phyloP scores from a whole-genome alignment of 2,888 invertebrate species.

The Andricus quercusramuli region DNA sequence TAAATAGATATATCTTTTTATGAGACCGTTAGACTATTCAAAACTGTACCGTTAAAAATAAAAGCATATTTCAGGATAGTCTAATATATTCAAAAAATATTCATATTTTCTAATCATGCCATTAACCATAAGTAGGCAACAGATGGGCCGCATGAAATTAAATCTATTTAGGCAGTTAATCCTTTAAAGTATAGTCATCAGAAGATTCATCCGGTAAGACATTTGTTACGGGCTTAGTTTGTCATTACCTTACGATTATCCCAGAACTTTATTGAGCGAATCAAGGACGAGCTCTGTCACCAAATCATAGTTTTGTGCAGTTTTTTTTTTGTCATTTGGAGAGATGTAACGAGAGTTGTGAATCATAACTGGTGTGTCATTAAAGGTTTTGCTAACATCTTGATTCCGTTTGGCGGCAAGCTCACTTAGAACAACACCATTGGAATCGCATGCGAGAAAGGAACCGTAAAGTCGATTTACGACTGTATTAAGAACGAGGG shows the following conservation, averaged over 20 bases:
- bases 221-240: slow-evolving; percentile 54
- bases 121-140: not conserved
- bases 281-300: slow-evolving; percentile 60
- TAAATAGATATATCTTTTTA: not conserved
- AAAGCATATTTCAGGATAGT: not conserved
- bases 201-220: slow-evolving; percentile 50
- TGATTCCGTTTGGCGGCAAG: slow-evolving; percentile 11
- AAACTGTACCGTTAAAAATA: not conserved
- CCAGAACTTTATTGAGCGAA: slow-evolving; percentile 59
- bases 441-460: slow-evolving; percentile 2
- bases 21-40: not conserved
- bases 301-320: slow-evolving; percentile 53
- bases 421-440: slow-evolving; percentile 9
- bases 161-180: not conserved
- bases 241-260: slow-evolving; percentile 61
- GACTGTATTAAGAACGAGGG: slow-evolving; percentile 32
- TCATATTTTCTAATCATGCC: not conserved
- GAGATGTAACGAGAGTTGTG: not conserved
- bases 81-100: not conserved
- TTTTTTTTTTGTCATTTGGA: not conserved
- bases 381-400: slow-evolving; percentile 5
- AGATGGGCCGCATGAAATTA: not conserved
- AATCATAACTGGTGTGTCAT: slow-evolving; percentile 2
- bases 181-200: slow-evolving; percentile 19
- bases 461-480: slow-evolving; percentile 39